Conservation (phyloP, 2,113 vertebrate genomes). For the Etia nguti region DNA sequence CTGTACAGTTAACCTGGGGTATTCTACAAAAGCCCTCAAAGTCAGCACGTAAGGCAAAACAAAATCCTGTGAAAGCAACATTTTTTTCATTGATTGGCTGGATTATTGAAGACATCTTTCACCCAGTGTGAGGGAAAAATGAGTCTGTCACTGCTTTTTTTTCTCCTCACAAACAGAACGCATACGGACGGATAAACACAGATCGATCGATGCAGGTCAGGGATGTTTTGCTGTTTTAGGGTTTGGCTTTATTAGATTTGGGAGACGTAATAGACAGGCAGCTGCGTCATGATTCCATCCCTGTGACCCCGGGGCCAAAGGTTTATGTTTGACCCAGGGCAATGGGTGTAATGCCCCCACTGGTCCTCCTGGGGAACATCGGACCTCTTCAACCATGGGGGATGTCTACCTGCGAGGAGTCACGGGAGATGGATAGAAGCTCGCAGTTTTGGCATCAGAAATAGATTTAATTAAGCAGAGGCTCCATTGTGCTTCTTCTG, state of each 20-base stretch:
- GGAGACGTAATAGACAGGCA: conserved; percentile 62
- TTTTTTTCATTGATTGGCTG: conserved; percentile 23
- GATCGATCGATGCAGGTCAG: conserved; percentile 50
- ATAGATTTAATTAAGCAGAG: conserved; percentile 45
- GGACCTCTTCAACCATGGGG: not conserved
- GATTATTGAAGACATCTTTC: conserved; percentile 23
- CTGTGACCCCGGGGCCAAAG: conserved; percentile 42
- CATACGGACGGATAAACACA: not conserved
- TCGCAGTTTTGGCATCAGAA: not conserved
- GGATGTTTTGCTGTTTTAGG: conserved; percentile 22
- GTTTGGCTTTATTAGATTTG: conserved; percentile 57
- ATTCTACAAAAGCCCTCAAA: not conserved
- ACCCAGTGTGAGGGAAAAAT: conserved; percentile 16
- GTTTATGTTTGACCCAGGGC: conserved; percentile 40
- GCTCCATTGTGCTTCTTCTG: conserved; percentile 19
- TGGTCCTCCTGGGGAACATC: not conserved
- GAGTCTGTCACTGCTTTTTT: not conserved
- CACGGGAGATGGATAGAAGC: not conserved
- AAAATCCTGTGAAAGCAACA: conserved; percentile 3
- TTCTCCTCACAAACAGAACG: not conserved
- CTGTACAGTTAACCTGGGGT: not conserved
- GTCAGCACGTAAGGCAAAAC: not conserved
- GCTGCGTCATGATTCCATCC: conserved; percentile 53
- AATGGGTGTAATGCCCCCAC: conserved; percentile 5
- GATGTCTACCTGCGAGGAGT: not conserved